These are phyloP conservation scores for Cephalopachus bancanus DNA, from an alignment of 2,797 vertebrate species.

Conservation along the genomic window DNA sequence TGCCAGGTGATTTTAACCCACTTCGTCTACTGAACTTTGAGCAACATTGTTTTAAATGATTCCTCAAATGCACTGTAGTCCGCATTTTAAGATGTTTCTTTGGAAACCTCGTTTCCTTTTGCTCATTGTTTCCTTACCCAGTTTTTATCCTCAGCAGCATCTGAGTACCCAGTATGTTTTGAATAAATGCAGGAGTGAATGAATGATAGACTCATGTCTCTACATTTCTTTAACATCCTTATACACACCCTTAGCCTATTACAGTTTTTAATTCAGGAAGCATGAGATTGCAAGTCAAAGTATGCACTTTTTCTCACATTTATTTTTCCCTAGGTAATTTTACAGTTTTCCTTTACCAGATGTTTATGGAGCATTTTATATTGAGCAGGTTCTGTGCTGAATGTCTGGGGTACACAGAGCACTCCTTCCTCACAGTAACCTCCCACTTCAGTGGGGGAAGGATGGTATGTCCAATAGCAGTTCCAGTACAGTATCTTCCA, in stretches of 20 bases:
- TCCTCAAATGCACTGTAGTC: not conserved
- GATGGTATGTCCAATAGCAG: too few species aligned
- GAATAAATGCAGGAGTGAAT: not conserved
- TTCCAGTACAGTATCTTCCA: not conserved
- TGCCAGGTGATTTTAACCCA: not conserved
- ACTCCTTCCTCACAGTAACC: not conserved
- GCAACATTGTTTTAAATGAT: not conserved
- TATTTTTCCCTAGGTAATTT: not conserved
- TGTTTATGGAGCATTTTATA: not conserved
- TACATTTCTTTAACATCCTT: not conserved
- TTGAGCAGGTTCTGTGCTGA: not conserved
- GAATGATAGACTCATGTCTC: not conserved
- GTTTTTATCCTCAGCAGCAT: not conserved
- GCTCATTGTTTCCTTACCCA: not conserved
- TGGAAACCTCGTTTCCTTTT: not conserved
- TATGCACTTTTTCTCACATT: not conserved
- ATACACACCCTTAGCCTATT: not conserved
- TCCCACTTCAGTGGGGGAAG: not conserved
- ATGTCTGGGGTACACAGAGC: not conserved
- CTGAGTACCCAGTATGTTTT: not conserved
- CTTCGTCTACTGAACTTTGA: not conserved
- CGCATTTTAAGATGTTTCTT: slow-evolving; percentile 6
- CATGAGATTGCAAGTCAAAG: not conserved
- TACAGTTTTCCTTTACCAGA: slow-evolving; percentile 28
- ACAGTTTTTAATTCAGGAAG: not conserved